These are phyloP conservation scores for Sander lucioperca DNA, from an alignment of 2,113 vertebrate species.

Conservation along the genomic window DNA sequence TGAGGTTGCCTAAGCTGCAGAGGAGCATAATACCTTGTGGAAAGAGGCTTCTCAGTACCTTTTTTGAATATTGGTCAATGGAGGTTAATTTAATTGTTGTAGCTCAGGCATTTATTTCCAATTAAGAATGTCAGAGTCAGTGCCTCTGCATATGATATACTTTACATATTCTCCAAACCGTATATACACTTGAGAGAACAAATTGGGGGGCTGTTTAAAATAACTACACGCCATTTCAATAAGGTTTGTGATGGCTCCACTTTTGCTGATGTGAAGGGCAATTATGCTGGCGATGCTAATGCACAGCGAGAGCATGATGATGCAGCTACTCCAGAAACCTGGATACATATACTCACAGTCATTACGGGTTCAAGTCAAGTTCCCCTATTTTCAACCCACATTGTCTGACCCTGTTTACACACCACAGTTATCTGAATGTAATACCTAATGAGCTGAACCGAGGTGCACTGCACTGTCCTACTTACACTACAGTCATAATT, in stretches of 20 bases:
- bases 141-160: slow-evolving; percentile 19
- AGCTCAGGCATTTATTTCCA: slow-evolving; percentile 31
- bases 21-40: slow-evolving; percentile 2
- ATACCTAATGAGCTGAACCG: slow-evolving; percentile 52
- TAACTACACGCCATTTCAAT: slow-evolving; percentile 13
- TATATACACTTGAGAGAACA: slow-evolving; percentile 40
- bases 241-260: slow-evolving; percentile 30
- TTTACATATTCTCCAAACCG: slow-evolving; percentile 34
- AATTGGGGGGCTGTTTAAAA: slow-evolving; percentile 41
- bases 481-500: slow-evolving; percentile 25
- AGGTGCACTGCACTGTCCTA: slow-evolving; percentile 29
- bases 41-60: slow-evolving; percentile 14
- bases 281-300: slow-evolving; percentile 43
- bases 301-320: slow-evolving; percentile 17
- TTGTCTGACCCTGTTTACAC: slow-evolving; percentile 56
- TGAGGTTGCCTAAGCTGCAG: slow-evolving; percentile 22
- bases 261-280: slow-evolving; percentile 41
- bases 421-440: slow-evolving; percentile 24
- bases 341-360: slow-evolving; percentile 19
- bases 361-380: slow-evolving; percentile 42
- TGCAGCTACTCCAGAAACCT: slow-evolving; percentile 30
- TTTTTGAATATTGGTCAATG: slow-evolving; percentile 21
- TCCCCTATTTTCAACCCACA: slow-evolving; percentile 41
- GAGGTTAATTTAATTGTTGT: slow-evolving; percentile 40
- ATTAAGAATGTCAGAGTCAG: slow-evolving; percentile 18